Base-by-base conservation (phyloP, 2,797 vertebrate genomes). In the Synanceia verrucosa region DNA sequence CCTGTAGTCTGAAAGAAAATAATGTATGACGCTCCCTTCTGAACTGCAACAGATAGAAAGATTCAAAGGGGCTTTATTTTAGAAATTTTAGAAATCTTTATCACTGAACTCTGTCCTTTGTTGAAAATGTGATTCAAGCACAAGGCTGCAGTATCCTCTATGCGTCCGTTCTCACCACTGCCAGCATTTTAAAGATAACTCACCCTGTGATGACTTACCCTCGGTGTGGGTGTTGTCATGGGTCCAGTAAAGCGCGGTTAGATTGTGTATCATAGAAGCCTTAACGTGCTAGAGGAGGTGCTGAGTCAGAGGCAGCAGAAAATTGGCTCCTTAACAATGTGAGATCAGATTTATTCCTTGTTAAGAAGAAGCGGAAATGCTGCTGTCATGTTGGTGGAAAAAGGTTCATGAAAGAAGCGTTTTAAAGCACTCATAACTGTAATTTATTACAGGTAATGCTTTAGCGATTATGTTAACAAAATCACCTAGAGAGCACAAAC, bases 281-380 rank as follows among this genome's bases (percentile, higher is more conserved):
- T 9, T 23, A n/a, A 34, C 26, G 24, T 33, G 46, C 36, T 43
- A 3, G 19, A 10, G 0, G 28, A 66, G 34, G 39, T 69, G 64
- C 43, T 72, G 62, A 76, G 62, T 78, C 75, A 61, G 53, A 74
- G 39, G 46, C 31, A 52, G 3, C 53, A 66, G 69, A 46, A 1
- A 53, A 29, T 24, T 65, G 67, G 44, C 57, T 43, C 23, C 51
- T 19, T 31, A 44, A 41, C 53, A 51, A 47, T 72, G 51, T 56
- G 74, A 55, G 74, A 83, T 64, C 56, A 60, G 69, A 81, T 46
- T 55, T 6, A 36, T 41, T 63, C 12, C 29, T 16, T 33, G 66
- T 47, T 47, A 29, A 74, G 46, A 63, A 33, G 36, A 11, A 78
- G 48, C 7, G 4, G 61, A 82, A 61, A 59, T 0, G 12, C 29